Percentiles rank a stretch among this genome's conserved stretches.
These are phyloP conservation scores for Phania funesta DNA, from an alignment of 2,888 invertebrate genomes.

Conservation along the genomic window DNA sequence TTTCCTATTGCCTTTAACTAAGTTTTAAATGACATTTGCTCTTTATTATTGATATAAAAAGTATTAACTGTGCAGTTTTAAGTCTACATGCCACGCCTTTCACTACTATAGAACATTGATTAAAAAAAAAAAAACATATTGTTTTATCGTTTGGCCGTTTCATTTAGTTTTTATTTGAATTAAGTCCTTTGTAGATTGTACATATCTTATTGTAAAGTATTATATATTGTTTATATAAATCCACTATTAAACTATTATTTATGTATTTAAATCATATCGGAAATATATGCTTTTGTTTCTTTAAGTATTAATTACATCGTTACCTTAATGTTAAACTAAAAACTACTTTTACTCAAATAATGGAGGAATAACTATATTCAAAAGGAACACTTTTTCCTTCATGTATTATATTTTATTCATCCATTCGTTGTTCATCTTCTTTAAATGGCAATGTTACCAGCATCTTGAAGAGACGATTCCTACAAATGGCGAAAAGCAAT, in stretches of 20 bases:
- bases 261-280: conserved; percentile 72
- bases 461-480: conserved; percentile 74
- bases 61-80: not conserved
- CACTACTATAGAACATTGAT: not conserved
- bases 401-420: conserved; percentile 15
- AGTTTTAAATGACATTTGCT: conserved; percentile 4
- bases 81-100: not conserved
- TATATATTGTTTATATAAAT: conserved; percentile 54
- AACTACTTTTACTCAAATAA: not conserved
- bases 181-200: conserved; percentile 40
- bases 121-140: not conserved
- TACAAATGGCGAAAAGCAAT: conserved; percentile 52
- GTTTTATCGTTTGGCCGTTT: not conserved
- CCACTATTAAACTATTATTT: conserved; percentile 31
- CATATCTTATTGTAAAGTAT: conserved; percentile 56
- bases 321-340: not conserved
- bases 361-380: not conserved
- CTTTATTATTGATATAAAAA: not conserved
- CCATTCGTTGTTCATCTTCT: conserved; percentile 38
- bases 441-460: conserved; percentile 74
- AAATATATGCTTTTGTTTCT: conserved; percentile 47
- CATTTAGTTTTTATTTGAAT: not conserved
- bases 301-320: conserved; percentile 12
- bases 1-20: not conserved
- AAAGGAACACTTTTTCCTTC: not conserved